Base-by-base conservation (phyloP, 2,113 vertebrate genomes). In the Pluvialis apricaria region DNA sequence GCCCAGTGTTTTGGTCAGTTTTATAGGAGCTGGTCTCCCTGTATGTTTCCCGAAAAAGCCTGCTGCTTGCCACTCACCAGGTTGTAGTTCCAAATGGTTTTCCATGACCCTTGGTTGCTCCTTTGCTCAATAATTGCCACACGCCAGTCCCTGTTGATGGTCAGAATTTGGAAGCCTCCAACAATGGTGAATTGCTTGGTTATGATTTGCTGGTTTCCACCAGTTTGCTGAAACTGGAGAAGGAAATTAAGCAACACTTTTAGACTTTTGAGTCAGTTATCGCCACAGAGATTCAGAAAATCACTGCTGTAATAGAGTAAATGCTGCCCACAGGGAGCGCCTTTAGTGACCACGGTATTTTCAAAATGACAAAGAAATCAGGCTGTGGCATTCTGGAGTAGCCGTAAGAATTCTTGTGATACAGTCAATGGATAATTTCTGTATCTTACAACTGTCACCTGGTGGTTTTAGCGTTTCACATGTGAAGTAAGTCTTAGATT, bases 81-180 rank as follows among this genome's bases (percentile, higher is more conserved):
- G 1, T 17, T 4, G 0, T 97, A 98, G 72, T 98, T 97, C 97
- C 81, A 96, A 9, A 98, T 0, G 18, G 51, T 2, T 34, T 94
- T 97, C 98, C 97, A 98, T 29, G 96, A 94, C 3, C 60, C 5
- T 26, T 3, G 70, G 40, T n/a, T 22, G 47, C 88, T 87, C 6
- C 62, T 83, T 32, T 97, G 21, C 72, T 95, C 96, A 0, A 98
- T 6, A 4, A 78, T 96, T 80, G 94, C 97, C 80, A 97, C 40
- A 0, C 49, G 75, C 9, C 76, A 72, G 2, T 49, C 8, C 0
- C 45, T 86, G 29, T 95, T 88, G 72, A 98, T 21, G 28, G n/a
- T 96, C 92, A 98, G 68, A 13, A 64, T 38, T 82, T 98, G 96
- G 10, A 76, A 62, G 36, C 38, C 83, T 20, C n/a, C 73, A 7